Evolutionary conservation across 1,140 invertebrate species (phyloP).

Genomic region (Diorhabda elongata): DNA sequence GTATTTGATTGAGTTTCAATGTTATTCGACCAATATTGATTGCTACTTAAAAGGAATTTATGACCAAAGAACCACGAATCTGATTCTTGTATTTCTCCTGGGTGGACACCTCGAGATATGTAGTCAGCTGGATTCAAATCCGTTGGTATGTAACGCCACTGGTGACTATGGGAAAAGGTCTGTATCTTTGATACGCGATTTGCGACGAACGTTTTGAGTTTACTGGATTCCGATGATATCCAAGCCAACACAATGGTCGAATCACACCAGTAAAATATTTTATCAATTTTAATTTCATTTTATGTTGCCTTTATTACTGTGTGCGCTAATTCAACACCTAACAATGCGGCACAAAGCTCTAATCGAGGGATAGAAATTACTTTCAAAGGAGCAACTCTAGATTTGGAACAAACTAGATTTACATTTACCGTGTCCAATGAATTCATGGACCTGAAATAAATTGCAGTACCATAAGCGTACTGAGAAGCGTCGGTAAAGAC

Average conservation of each 20-base stretch:
- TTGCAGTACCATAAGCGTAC: constrained; percentile 37
- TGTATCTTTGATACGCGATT: constrained; percentile 45
- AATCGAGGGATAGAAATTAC: constrained; percentile 36
- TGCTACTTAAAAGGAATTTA: too few relatives aligned
- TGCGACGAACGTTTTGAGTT: constrained; percentile 42
- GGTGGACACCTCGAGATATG: constrained; percentile 30
- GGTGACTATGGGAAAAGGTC: constrained; percentile 18
- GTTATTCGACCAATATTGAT: too few relatives aligned
- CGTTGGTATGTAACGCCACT: constrained; percentile 46
- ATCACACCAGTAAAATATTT: constrained; percentile 20
- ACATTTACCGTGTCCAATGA: constrained; percentile 6
- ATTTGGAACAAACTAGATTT: constrained; percentile 37
- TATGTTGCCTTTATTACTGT: too few relatives aligned
- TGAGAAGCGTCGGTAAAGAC: constrained; percentile 42
- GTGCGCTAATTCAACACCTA: too few relatives aligned
- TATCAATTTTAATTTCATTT: background rate
- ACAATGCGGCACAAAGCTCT: constrained; percentile 29
- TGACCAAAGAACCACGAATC: too few relatives aligned
- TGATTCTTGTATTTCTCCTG: background rate
- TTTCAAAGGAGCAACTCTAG: constrained; percentile 38
- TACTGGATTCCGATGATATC: constrained; percentile 39
- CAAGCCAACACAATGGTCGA: constrained; percentile 47
- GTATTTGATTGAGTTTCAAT: too few relatives aligned
- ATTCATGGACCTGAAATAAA: constrained; percentile 34
- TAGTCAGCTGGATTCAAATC: constrained; percentile 44